Evolutionary conservation across 2,797 vertebrate species (phyloP).

Genomic region (Clarias platycephalus): DNA sequence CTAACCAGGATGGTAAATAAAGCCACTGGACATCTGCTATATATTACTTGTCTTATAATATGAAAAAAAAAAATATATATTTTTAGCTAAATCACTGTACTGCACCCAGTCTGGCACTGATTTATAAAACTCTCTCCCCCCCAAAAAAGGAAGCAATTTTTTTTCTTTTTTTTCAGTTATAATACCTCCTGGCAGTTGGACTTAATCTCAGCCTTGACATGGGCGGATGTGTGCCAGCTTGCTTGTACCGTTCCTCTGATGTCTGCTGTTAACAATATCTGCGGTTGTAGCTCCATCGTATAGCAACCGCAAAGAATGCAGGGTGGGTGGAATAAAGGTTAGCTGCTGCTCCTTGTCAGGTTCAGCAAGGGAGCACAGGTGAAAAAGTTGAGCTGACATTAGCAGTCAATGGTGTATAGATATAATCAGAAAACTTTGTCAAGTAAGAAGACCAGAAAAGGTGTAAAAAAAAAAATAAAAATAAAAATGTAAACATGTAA

Average conservation of each 20-base stretch:
- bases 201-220: constrained; percentile 30
- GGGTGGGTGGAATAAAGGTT: constrained; percentile 71
- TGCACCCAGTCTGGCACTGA: neutral
- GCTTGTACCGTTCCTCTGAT: constrained; percentile 66
- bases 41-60: neutral
- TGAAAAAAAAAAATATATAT: neutral
- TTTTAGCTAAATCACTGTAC: neutral
- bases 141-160: neutral
- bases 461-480: neutral
- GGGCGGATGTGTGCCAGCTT: constrained; percentile 50
- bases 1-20: neutral
- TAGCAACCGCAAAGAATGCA: constrained; percentile 77
- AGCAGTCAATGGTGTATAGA: constrained; percentile 43
- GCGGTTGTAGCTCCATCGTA: constrained; percentile 62
- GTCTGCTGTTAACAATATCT: constrained; percentile 70
- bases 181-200: constrained; percentile 41
- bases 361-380: constrained; percentile 61
- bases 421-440: neutral
- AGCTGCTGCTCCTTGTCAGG: constrained; percentile 57
- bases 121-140: neutral
- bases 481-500: neutral
- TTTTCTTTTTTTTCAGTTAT: neutral
- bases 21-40: neutral
- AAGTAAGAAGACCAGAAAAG: neutral
- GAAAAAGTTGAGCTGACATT: constrained; percentile 56